phyloP scores from a whole-genome alignment of 2,888 invertebrate genomes.

The Chloroclystis v-ata region DNA sequence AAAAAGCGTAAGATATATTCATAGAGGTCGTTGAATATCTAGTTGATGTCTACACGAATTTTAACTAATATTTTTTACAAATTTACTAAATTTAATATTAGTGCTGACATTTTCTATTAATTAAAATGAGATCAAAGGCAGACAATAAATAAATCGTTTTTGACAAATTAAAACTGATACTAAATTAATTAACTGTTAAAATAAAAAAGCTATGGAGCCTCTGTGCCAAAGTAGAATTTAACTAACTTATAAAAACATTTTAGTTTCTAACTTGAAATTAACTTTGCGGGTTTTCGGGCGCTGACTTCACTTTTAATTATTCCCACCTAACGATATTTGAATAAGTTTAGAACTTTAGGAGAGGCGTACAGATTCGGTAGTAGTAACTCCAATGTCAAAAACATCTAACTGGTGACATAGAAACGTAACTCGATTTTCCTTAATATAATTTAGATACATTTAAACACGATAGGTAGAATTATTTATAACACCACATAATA shows the following conservation, averaged over 20 bases:
- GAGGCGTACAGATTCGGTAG: not conserved
- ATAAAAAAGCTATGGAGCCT: constrained; percentile 12
- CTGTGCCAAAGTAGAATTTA: constrained; percentile 1
- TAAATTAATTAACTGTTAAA: not conserved
- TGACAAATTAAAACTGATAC: too few species aligned
- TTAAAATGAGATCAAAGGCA: too few species aligned
- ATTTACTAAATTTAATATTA: too few species aligned
- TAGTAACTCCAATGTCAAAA: not conserved
- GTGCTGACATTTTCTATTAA: too few species aligned
- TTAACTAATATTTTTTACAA: too few species aligned
- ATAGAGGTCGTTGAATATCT: too few species aligned
- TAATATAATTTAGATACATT: too few species aligned
- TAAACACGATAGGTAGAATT: too few species aligned
- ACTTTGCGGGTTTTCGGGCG: constrained; percentile 5
- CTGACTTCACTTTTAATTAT: constrained; percentile 15
- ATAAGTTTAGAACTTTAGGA: not conserved
- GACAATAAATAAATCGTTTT: too few species aligned
- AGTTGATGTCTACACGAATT: too few species aligned
- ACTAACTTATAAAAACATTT: constrained; percentile 7
- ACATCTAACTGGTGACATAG: not conserved
- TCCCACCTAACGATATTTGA: constrained; percentile 15
- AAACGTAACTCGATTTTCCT: not conserved
- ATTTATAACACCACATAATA: too few species aligned
- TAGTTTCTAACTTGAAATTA: constrained; percentile 16
- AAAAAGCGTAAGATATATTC: too few species aligned